These are phyloP conservation scores for Cyrtorhinus lividipennis DNA, from an alignment of 1,140 invertebrate species.

Conservation along the genomic window DNA sequence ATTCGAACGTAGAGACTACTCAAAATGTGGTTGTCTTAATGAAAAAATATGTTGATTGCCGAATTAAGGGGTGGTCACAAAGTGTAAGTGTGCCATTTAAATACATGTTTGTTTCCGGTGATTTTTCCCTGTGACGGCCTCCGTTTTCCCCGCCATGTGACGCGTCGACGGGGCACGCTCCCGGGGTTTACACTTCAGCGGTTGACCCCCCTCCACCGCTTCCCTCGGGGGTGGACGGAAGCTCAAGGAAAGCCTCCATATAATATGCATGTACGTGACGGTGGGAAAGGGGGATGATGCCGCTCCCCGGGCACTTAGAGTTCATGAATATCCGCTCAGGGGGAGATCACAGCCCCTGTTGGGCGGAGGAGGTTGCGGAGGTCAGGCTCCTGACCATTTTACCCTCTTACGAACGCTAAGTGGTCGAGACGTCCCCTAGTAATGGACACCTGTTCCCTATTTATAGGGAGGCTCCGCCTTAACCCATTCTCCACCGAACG, in stretches of 20 bases:
- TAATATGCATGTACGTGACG: background rate
- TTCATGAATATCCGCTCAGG: conserved; percentile 7
- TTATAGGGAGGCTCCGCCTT: background rate
- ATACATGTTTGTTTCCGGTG: too few species aligned
- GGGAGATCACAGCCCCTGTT: background rate
- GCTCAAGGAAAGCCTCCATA: too few species aligned
- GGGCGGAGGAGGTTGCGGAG: background rate
- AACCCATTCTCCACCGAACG: too few species aligned
- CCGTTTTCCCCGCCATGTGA: too few species aligned
- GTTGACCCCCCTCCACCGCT: background rate
- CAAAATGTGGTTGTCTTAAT: too few species aligned
- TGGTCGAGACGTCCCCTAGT: background rate
- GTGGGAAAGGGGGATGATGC: background rate
- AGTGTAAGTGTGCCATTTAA: too few species aligned
- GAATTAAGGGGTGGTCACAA: too few species aligned
- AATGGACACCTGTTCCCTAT: conserved; percentile 9
- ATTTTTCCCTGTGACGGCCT: too few species aligned
- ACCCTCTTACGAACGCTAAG: conserved; percentile 3
- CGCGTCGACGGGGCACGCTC: background rate
- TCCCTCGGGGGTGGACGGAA: background rate
- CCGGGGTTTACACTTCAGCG: background rate
- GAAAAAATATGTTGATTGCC: too few species aligned
- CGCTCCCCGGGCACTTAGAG: background rate
- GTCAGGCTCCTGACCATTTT: background rate
- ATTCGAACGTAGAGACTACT: too few species aligned